Evolutionary conservation across 2,113 vertebrate species (phyloP).

Genomic region (Piprites chloris): DNA sequence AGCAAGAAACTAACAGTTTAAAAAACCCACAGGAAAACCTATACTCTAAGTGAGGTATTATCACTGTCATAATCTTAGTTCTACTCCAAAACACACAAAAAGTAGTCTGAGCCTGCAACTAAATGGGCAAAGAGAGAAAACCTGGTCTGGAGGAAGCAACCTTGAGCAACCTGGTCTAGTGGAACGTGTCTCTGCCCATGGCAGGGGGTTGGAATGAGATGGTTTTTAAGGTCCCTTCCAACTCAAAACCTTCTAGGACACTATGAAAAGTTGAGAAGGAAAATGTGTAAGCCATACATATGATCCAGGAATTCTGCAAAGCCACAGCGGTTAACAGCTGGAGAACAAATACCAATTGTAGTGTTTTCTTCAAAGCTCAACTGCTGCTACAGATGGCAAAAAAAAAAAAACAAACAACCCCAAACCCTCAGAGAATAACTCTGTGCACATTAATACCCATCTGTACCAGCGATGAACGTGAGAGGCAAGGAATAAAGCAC

Average conservation of each 20-base stretch:
- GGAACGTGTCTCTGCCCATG: neutral
- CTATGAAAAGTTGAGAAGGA: neutral
- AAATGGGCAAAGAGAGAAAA: neutral
- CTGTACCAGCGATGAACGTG: rapidly evolving
- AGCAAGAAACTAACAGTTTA: neutral
- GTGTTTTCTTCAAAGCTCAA: neutral
- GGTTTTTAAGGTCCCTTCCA: neutral
- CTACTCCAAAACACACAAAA: neutral
- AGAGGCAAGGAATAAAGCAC: neutral
- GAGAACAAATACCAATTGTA: neutral
- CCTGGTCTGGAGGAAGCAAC: neutral
- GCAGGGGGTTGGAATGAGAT: neutral
- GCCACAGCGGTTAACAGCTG: neutral
- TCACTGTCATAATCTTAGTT: neutral
- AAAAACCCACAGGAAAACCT: neutral
- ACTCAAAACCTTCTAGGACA: neutral
- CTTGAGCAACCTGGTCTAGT: neutral
- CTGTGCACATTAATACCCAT: neutral
- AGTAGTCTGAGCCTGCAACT: neutral
- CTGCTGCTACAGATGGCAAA: neutral
- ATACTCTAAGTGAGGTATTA: neutral
- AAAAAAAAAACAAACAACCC: neutral
- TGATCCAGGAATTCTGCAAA: neutral
- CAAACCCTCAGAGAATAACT: neutral
- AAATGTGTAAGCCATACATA: neutral